phyloP scores from a whole-genome alignment of 1,140 invertebrate genomes.

The Neomicropteryx cornuta region DNA sequence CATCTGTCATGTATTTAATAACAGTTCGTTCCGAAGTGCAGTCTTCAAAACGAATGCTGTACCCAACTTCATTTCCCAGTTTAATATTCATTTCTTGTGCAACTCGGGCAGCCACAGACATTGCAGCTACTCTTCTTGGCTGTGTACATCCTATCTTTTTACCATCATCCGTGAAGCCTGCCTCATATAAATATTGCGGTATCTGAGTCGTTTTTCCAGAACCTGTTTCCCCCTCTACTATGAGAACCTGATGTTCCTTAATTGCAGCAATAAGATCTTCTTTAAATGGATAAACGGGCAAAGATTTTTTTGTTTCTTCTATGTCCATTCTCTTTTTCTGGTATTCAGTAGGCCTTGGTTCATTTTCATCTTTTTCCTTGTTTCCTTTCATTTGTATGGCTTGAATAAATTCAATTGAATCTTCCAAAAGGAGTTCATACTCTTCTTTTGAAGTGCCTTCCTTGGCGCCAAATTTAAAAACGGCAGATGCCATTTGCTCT shows the following conservation, averaged over 20 bases:
- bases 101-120: slow-evolving; percentile 98
- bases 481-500: slow-evolving; percentile 89
- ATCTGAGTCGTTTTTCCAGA: slow-evolving; percentile 99
- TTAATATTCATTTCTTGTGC: slow-evolving; percentile 99
- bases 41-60: slow-evolving; percentile 98
- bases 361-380: slow-evolving; percentile 44
- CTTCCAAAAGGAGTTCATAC: slow-evolving; percentile 90
- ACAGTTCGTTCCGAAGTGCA: slow-evolving; percentile 93
- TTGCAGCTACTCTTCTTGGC: slow-evolving; percentile 93
- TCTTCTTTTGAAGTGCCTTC: slow-evolving; percentile 68
- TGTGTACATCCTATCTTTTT: slow-evolving; percentile 93
- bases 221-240: slow-evolving; percentile 97
- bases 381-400: slow-evolving; percentile 82
- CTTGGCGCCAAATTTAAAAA: slow-evolving; percentile 87
- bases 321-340: slow-evolving; percentile 74
- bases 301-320: slow-evolving; percentile 83
- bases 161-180: slow-evolving; percentile 72
- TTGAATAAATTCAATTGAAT: slow-evolving; percentile 97
- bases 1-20: slow-evolving; percentile 99
- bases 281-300: slow-evolving; percentile 92
- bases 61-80: slow-evolving; percentile 98
- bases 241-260: slow-evolving; percentile 80
- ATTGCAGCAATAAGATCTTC: slow-evolving; percentile 84
- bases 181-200: slow-evolving; percentile 92
- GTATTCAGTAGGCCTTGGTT: slow-evolving; percentile 49